These are phyloP conservation scores for Danio kyathit DNA, from an alignment of 2,797 vertebrate genomes.

Conservation along the genomic window DNA sequence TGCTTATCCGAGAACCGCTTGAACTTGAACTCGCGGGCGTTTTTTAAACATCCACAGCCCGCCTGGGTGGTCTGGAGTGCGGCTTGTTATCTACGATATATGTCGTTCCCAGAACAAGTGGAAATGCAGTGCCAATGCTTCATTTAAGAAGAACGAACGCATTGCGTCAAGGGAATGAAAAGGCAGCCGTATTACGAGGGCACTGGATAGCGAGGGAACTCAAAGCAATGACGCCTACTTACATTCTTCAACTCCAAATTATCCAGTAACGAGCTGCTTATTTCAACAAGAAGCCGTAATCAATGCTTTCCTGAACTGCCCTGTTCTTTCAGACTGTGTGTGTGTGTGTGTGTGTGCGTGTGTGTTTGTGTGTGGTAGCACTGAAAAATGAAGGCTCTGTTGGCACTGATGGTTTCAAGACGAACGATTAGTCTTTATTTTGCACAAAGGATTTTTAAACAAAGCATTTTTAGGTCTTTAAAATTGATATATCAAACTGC, in stretches of 20 bases:
- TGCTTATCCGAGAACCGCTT: constrained; percentile 73
- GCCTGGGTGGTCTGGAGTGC: constrained; percentile 78
- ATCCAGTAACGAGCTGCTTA: neutral
- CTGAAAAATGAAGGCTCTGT: too few relatives aligned
- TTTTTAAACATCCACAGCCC: constrained; percentile 53
- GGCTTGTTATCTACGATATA: constrained; percentile 67
- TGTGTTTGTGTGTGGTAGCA: too few relatives aligned
- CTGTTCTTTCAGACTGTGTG: neutral
- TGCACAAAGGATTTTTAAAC: too few relatives aligned
- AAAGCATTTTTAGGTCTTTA: too few relatives aligned
- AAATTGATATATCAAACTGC: too few relatives aligned
- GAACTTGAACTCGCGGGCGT: constrained; percentile 67
- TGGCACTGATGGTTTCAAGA: too few relatives aligned
- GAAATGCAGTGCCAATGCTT: constrained; percentile 71
- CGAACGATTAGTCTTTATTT: too few relatives aligned
- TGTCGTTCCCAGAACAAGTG: constrained; percentile 75
- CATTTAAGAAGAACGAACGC: constrained; percentile 69
- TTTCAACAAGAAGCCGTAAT: constrained; percentile 6
- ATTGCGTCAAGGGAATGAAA: constrained; percentile 35
- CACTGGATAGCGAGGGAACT: neutral
- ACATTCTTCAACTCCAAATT: neutral
- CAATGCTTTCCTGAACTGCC: neutral
- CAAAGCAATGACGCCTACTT: neutral
- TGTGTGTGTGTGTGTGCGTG: too few relatives aligned
- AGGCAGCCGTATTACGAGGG: constrained; percentile 24